These are phyloP conservation scores for Sterrhoptilus dennistouni DNA, from an alignment of 2,113 vertebrate species.

Conservation along the genomic window DNA sequence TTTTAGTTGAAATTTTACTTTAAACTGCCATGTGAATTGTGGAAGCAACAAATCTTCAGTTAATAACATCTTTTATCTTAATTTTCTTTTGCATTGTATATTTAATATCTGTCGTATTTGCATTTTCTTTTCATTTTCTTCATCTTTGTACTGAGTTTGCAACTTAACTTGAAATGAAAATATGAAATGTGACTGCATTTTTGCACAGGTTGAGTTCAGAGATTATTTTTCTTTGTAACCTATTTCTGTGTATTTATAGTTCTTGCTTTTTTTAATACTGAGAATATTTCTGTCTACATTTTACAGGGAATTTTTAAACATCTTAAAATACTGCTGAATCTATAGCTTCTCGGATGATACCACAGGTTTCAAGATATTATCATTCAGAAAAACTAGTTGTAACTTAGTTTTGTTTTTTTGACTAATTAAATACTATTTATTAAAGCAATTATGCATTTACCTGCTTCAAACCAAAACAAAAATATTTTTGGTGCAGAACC, in stretches of 20 bases:
- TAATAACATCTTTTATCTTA: neutral
- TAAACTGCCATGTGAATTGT: neutral
- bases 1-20: neutral
- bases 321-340: conserved; percentile 1
- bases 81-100: neutral
- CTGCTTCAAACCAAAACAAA: neutral
- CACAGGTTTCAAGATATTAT: neutral
- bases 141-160: neutral
- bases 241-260: neutral
- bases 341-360: neutral
- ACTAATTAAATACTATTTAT: neutral
- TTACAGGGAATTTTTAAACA: conserved; percentile 37
- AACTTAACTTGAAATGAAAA: neutral
- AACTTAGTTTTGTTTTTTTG: neutral
- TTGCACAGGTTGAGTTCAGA: neutral
- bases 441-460: neutral
- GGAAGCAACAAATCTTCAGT: neutral
- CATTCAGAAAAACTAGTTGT: neutral
- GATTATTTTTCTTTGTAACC: neutral
- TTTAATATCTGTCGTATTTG: neutral
- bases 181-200: neutral
- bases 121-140: neutral
- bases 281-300: neutral
- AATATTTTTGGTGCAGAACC: neutral
- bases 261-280: neutral